phyloP scores from a whole-genome alignment of 2,888 invertebrate genomes.

The Sacculina carcini region DNA sequence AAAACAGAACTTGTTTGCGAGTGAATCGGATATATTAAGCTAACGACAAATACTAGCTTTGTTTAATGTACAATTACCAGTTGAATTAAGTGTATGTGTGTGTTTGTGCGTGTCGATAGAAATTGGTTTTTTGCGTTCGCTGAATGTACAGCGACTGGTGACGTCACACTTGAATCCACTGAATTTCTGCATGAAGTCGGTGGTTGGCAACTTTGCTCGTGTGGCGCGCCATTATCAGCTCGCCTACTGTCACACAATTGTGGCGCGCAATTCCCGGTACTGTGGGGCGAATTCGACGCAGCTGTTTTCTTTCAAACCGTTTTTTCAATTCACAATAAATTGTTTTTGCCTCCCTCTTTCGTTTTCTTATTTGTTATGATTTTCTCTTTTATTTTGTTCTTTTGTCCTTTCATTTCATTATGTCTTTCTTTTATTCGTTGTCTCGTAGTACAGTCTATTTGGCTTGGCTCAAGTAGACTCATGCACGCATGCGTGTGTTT shows the following conservation, averaged over 20 bases:
- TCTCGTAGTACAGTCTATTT: too few relatives aligned
- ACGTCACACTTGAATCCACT: constrained; percentile 68
- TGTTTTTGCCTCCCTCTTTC: too few relatives aligned
- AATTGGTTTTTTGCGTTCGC: constrained; percentile 44
- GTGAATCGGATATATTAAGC: neutral
- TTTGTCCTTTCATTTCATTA: too few relatives aligned
- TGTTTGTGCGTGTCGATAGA: constrained; percentile 29
- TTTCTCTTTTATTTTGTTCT: too few relatives aligned
- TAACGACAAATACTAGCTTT: constrained; percentile 9
- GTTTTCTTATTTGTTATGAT: too few relatives aligned
- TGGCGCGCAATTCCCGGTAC: constrained; percentile 42
- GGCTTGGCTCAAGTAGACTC: too few relatives aligned
- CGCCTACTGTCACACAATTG: constrained; percentile 68
- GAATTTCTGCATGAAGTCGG: constrained; percentile 44
- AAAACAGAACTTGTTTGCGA: too few relatives aligned
- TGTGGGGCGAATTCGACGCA: constrained; percentile 8
- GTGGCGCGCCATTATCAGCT: constrained; percentile 60
- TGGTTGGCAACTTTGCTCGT: constrained; percentile 52
- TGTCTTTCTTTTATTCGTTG: too few relatives aligned
- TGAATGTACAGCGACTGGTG: constrained; percentile 62
- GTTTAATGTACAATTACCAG: constrained; percentile 1
- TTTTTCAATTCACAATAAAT: too few relatives aligned
- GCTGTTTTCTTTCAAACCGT: too few relatives aligned
- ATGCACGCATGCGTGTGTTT: too few relatives aligned
- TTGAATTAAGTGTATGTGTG: neutral